phyloP scores from a whole-genome alignment of 2,797 vertebrate genomes.

The Periparus ater region DNA sequence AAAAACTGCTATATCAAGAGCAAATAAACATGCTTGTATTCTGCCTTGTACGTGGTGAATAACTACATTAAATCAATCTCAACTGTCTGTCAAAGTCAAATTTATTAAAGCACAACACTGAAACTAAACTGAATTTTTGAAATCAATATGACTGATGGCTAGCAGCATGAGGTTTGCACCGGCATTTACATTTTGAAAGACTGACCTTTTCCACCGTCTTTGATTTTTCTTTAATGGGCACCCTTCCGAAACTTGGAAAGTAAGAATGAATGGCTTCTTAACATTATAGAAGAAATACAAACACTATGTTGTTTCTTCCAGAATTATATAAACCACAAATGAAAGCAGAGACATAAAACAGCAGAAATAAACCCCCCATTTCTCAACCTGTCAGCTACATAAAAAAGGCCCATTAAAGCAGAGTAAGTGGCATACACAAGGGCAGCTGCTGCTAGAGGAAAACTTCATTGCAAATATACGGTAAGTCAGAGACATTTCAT shows the following conservation, averaged over 20 bases:
- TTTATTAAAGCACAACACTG: slow-evolving; percentile 24
- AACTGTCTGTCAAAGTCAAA: slow-evolving; percentile 49
- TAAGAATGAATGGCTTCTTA: neutral
- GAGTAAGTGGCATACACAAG: neutral
- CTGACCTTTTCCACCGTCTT: slow-evolving; percentile 44
- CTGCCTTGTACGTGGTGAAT: neutral
- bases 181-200: slow-evolving; percentile 43
- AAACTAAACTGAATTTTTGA: neutral
- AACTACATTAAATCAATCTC: slow-evolving; percentile 40
- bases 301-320: neutral
- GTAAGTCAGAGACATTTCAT: neutral
- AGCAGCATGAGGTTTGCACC: neutral
- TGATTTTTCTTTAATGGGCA: slow-evolving; percentile 37
- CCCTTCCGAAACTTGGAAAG: neutral
- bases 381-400: slow-evolving; percentile 13
- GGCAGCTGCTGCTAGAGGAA: neutral
- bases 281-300: neutral
- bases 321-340: neutral
- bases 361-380: neutral
- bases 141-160: slow-evolving; percentile 41
- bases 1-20: neutral
- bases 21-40: slow-evolving; percentile 36
- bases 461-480: neutral
- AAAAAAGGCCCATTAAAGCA: neutral
- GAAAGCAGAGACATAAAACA: neutral